These are phyloP conservation scores for Meloe dianella DNA, from an alignment of 2,888 invertebrate species.

Conservation along the genomic window DNA sequence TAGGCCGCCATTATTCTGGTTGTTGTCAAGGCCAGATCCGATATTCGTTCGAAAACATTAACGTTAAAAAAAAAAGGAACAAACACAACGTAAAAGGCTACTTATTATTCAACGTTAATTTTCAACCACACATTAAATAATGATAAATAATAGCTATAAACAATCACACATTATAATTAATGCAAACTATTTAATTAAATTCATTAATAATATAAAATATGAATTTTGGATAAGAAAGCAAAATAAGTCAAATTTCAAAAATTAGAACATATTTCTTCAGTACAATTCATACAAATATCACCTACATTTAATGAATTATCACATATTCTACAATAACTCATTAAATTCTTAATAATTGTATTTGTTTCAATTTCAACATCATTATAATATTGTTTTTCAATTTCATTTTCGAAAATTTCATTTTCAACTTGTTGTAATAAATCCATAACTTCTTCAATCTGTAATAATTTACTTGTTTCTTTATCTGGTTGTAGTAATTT, in stretches of 20 bases:
- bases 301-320: not conserved
- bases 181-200: no score
- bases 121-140: no score
- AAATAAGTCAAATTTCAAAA: not conserved
- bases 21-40: no score
- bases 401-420: not conserved
- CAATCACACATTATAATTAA: no score
- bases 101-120: no score
- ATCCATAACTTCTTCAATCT: not conserved
- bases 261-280: not conserved
- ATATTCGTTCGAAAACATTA: no score
- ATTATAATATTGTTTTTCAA: constrained; percentile 2
- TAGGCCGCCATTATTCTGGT: no score
- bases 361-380: not conserved
- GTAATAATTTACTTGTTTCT: not conserved
- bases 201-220: no score
- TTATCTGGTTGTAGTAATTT: constrained; percentile 2
- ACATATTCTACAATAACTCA: not conserved
- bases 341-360: not conserved
- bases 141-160: no score
- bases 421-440: constrained; percentile 5
- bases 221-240: no score
- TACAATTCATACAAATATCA: not conserved
- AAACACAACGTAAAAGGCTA: no score
- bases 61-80: no score